phyloP scores from a whole-genome alignment of 1,140 invertebrate species.

The Sycophaga agraensis region DNA sequence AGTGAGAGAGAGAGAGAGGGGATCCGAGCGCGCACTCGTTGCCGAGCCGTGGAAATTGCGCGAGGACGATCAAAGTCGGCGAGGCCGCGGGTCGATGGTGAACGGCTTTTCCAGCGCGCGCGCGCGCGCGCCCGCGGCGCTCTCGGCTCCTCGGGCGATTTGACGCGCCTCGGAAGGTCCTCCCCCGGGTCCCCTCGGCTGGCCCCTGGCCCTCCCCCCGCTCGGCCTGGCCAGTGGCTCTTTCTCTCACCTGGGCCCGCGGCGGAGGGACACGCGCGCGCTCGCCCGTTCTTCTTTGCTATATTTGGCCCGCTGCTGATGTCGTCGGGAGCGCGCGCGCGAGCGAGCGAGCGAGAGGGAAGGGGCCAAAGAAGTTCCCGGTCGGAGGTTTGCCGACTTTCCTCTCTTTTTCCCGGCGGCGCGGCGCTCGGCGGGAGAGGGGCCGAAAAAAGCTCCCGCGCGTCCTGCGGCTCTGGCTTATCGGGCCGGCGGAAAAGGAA shows the following conservation, averaged over 20 bases:
- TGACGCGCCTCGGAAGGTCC: too few species aligned
- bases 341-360: neutral
- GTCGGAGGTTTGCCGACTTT: too few species aligned
- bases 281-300: neutral
- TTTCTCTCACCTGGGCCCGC: neutral
- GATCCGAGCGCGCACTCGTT: neutral
- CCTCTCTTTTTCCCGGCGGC: too few species aligned
- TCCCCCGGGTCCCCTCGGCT: too few species aligned
- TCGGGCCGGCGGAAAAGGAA: too few species aligned
- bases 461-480: too few species aligned
- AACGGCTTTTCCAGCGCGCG: neutral
- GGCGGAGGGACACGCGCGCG: too few species aligned
- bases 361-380: too few species aligned
- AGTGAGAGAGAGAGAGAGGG: neutral
- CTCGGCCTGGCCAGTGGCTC: neutral
- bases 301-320: conserved; percentile 23
- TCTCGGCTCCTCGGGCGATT: too few species aligned
- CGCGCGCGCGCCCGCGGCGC: neutral
- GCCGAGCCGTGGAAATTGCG: neutral
- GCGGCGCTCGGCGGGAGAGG: neutral
- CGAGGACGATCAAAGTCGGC: neutral
- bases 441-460: neutral
- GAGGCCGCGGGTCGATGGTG: neutral
- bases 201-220: neutral
- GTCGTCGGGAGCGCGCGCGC: neutral